Evolutionary conservation across 2,113 vertebrate species (phyloP), one percentile per base, ranked within the genome.

Genomic region (Petaurus breviceps): DNA sequence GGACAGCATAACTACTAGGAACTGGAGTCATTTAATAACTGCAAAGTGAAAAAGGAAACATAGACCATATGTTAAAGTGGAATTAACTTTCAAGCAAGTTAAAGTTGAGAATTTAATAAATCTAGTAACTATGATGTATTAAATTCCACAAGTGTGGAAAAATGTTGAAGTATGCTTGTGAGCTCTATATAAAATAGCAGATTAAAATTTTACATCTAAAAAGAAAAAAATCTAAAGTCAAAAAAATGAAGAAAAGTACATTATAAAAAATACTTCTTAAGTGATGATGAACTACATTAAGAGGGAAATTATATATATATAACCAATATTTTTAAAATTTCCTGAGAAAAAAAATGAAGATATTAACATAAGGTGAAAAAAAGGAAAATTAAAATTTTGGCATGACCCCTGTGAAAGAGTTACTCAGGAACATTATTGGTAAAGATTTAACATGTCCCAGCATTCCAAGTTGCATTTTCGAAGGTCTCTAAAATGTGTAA

Each of bases 1-100:
- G 95, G 93, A 97, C 94, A 97, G 53, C 90, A 92, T 92, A 96
- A 94, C 77, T 96, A 97, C 90, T 91, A 93, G 89, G 97, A 98
- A 96, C 46, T 53, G 94, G 91, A 91, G n/a, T 1, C 61, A 90
- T 51, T 95, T 96, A 96, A 94, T 97, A 96, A 94, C 25, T 96
- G 95, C 95, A 93, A 68, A 49, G 53, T 84, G 68, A 94, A 91
- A 95, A 51, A 95, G 52, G 94, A 94, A 43, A 91, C 91, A 84
- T 50, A 92, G 47, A 93, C 52, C 8, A 93, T 28, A 93, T 46
- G 47, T 94, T 95, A 94, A 84, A 84, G 55, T 91, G n/a, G 49
- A 93, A 51, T 96, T 96, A 55, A 97, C 96, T 96, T 95, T 91
- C 84, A 96, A 91, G 53, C 51, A 53, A 61, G 94, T 61, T 96